Evolutionary conservation across 1,140 invertebrate species (phyloP).

Genomic region (Bombus haemorrhoidalis): DNA sequence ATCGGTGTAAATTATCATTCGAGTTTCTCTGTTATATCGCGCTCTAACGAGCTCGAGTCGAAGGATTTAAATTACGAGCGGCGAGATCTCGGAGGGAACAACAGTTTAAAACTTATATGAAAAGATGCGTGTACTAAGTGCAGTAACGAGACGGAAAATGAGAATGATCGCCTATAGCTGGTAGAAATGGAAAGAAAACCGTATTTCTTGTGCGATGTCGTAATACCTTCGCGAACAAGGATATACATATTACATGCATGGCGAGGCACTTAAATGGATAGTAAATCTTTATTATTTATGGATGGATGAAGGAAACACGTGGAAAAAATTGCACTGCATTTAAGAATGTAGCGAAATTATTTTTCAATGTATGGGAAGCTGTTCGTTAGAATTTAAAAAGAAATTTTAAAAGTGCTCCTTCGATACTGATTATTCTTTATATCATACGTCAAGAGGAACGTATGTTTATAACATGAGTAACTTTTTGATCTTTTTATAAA

Average conservation of each 20-base stretch:
- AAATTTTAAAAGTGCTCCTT: not conserved
- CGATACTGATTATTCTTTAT: not conserved
- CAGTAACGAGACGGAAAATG: slow-evolving; percentile 30
- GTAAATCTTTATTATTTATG: slow-evolving; percentile 48
- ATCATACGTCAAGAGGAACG: not conserved
- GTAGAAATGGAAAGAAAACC: slow-evolving; percentile 18
- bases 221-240: slow-evolving; percentile 18
- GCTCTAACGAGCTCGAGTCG: not conserved
- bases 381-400: not conserved
- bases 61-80: slow-evolving; percentile 1
- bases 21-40: not conserved
- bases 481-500: not conserved
- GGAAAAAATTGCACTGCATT: not conserved
- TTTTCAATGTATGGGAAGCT: not conserved
- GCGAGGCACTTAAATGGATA: slow-evolving; percentile 37
- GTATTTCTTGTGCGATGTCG: slow-evolving; percentile 45
- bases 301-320: slow-evolving; percentile 6
- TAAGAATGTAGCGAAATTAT: not conserved
- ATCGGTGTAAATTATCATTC: not conserved
- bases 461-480: not conserved
- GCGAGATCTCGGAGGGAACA: not conserved
- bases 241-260: slow-evolving; percentile 3
- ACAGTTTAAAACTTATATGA: not conserved
- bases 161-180: slow-evolving; percentile 29
- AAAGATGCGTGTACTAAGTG: not conserved